Evolutionary conservation across 2,797 vertebrate species (phyloP).

Genomic region (Merluccius polli): DNA sequence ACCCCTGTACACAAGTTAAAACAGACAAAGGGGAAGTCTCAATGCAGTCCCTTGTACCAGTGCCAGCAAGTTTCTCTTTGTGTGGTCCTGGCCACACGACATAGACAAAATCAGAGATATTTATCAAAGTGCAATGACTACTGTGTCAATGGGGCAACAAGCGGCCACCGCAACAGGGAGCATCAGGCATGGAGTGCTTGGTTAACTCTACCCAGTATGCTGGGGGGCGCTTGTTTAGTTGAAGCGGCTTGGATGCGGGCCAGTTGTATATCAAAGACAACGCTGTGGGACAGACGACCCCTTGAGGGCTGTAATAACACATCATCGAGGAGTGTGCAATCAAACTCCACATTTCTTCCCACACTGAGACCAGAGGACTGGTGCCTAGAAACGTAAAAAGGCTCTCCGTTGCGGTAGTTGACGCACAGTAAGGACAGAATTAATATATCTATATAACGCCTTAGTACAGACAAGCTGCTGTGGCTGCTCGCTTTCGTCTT

Average conservation of each 20-base stretch:
- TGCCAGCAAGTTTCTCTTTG: conserved; percentile 8
- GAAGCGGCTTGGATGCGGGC: conserved; percentile 9
- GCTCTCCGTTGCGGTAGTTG: background rate
- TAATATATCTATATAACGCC: background rate
- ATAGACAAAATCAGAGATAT: background rate
- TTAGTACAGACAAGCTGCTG: background rate
- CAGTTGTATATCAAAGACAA: conserved; percentile 20
- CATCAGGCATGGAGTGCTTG: conserved; percentile 9
- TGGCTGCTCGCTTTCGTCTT: background rate
- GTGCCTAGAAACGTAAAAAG: background rate
- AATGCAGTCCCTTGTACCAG: conserved; percentile 34
- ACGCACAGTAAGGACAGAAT: background rate
- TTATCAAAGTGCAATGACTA: background rate
- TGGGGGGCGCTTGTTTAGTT: background rate
- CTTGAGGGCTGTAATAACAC: background rate
- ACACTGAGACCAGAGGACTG: background rate
- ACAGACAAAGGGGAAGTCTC: conserved; percentile 26
- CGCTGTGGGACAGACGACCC: conserved; percentile 10
- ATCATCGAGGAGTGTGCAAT: background rate
- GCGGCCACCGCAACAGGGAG: background rate
- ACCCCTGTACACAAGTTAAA: conserved; percentile 20
- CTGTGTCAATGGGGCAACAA: background rate
- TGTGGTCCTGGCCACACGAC: background rate
- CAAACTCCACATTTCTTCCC: background rate
- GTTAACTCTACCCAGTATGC: conserved; percentile 22